Percentiles rank a stretch among this genome's conserved stretches.
Conservation (phyloP, 2,113 vertebrate genomes). For the Rhea americana region DNA sequence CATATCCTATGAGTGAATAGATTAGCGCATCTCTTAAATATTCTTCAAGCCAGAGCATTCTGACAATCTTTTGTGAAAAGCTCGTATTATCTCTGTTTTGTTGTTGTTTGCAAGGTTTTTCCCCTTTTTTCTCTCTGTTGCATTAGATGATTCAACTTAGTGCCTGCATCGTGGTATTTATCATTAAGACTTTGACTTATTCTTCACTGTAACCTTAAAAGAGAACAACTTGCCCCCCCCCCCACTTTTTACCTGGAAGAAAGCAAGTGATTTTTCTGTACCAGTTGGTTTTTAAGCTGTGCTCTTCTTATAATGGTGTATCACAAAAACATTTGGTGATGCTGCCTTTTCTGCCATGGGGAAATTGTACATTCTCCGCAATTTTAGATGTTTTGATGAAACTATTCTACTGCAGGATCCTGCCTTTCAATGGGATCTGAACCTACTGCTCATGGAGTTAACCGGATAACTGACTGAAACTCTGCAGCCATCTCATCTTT, state of each 20-base stretch:
- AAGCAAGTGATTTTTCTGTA: background rate
- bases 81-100: background rate
- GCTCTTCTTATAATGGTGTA: background rate
- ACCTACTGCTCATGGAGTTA: too few species aligned
- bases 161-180: background rate
- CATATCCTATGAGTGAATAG: background rate
- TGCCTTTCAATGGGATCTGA: too few species aligned
- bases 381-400: background rate
- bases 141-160: background rate
- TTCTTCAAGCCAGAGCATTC: background rate
- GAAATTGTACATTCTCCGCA: background rate
- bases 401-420: too few species aligned
- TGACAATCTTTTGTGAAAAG: background rate
- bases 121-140: background rate
- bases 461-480: too few species aligned
- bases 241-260: too few species aligned
- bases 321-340: background rate
- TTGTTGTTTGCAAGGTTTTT: background rate
- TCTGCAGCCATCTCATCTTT: too few species aligned
- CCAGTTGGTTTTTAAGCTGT: too few species aligned
- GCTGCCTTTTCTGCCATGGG: background rate
- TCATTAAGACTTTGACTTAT: too few species aligned
- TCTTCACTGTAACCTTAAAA: too few species aligned
- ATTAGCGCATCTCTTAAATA: background rate
- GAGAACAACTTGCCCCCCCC: too few species aligned